Base-by-base conservation (phyloP, 2,113 vertebrate genomes). In the Zingel zingel region DNA sequence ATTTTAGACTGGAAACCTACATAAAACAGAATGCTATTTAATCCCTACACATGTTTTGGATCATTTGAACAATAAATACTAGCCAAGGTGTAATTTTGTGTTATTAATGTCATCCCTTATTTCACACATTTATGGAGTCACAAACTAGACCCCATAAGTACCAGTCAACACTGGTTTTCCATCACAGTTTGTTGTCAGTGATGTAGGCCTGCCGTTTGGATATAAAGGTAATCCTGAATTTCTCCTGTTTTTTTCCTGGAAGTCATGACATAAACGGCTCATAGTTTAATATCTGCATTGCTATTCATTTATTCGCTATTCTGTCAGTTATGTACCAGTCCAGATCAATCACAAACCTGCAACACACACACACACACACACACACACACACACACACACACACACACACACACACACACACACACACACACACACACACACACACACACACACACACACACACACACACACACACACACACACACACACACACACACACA, bases 71-170 rank as follows among this genome's bases (percentile, higher is more conserved):
- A 76, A 79, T 74, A 69, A 64, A 56, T 36, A 50, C 13, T 27
- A 25, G n/a, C 54, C 36, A 71, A 47, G 39, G 6, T 45, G 23
- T 50, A 48, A 12, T 16, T 61, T 51, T 63, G 13, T 21, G 12
- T 81, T 63, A 67, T 48, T 78, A 58, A 30, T 72, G 64, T 77
- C 36, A 48, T 73, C 62, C 11, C n/a, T 58, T 63, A 68, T 50
- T 68, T 64, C 12, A 48, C 51, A 62, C 16, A 48, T 48, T 30
- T 21, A 69, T 59, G 50, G n/a, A 70, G 50, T 53, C 16, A 58
- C 9, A 23, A 39, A 54, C 30, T 21, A 51, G 21, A 67, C 39
- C 39, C 13, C 12, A 14, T 47, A 19, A 47, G 25, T 21, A 27
- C 16, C 9, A 57, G 65, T 70, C 36, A 64, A 6, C 43, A 59